Percentiles rank a stretch among this genome's conserved stretches.
Conservation (phyloP, 2,113 vertebrate species). For the Chloroceryle aenea region DNA sequence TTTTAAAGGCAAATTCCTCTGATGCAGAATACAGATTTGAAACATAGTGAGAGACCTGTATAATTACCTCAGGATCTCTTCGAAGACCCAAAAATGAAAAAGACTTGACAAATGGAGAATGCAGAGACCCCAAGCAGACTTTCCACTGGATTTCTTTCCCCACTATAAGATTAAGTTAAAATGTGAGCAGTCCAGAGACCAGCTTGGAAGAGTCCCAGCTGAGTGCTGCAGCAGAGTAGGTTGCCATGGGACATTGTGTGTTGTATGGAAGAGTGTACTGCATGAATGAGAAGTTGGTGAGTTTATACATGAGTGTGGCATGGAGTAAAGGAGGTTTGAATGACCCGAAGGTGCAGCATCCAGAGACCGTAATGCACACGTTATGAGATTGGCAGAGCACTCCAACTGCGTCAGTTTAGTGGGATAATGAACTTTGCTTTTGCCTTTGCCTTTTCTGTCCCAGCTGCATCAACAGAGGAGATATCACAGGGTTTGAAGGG, state of each 20-base stretch:
- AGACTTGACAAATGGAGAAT: conserved; percentile 35
- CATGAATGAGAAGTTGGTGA: accelerated
- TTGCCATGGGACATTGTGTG: background rate
- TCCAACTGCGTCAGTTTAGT: background rate
- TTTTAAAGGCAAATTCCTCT: conserved; percentile 69
- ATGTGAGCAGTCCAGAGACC: background rate
- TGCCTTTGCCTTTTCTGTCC: background rate
- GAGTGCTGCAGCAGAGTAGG: background rate
- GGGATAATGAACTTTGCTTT: background rate
- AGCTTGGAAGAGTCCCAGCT: background rate
- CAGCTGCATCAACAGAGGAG: background rate
- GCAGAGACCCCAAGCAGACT: conserved; percentile 42
- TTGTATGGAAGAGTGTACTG: background rate
- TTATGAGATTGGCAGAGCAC: background rate
- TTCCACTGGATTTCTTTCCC: background rate
- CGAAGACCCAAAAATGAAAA: conserved; percentile 34
- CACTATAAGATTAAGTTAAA: background rate
- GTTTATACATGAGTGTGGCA: background rate
- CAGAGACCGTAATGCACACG: background rate
- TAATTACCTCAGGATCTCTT: conserved; percentile 2
- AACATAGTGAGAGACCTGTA: conserved; percentile 8
- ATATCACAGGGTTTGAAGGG: background rate
- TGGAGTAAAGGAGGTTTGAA: background rate
- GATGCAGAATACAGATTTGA: conserved; percentile 52
- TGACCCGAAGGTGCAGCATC: background rate